Evolutionary conservation across 2,888 invertebrate genomes (phyloP), one percentile per base, ranked within the genome.

Genomic region (Athripsodes cinereus): DNA sequence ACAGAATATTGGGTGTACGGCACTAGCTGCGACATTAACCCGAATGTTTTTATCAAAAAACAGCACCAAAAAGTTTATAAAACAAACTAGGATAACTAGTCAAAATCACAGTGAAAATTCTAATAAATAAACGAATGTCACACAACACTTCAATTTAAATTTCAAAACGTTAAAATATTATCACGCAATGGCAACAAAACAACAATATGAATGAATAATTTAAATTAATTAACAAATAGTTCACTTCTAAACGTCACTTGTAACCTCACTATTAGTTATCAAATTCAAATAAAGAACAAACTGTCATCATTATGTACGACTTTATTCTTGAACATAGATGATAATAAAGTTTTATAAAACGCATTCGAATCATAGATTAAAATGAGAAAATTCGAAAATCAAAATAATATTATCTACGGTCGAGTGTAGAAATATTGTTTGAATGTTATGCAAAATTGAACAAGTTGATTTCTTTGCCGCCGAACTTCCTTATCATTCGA

Each of bases 1-100:
- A 75, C 67, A 72, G 68, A 75, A 68, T 70, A 66, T 62, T 72
- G 70, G 69, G 76, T 71, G 69, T 75, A 81, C 61, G 83, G 83
- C 75, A 83, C 83, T 80, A 81, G 72, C 76, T 81, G 83, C 76
- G 82, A 82, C 83, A 83, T 83, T 75, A 78, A 46, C 16, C n/a
- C n/a, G 10, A 26, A 26, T 26, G 26, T 26, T 26, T 26, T 26
- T 26, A 26, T 26, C 3, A 26, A 26, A 26, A 26, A 26, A 44
- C 18, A 44, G 6, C 16, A 44, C 44, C 16, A 44, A 44, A 44
- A 8, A 8, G 44, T 44, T 18, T 44, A 44, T 8, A 44, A 44
- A 44, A 13, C 13, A 34, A 34, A 34, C 8, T 10, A 34, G 8
- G 34, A 34, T 10, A 22, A 1, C 2, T 34, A 35, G 2, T 50